A percentile compares a stretch with the other conserved stretches of the same genome.
These are phyloP conservation scores for Phocides pigmalion DNA, from an alignment of 1,140 invertebrate species.

Conservation along the genomic window DNA sequence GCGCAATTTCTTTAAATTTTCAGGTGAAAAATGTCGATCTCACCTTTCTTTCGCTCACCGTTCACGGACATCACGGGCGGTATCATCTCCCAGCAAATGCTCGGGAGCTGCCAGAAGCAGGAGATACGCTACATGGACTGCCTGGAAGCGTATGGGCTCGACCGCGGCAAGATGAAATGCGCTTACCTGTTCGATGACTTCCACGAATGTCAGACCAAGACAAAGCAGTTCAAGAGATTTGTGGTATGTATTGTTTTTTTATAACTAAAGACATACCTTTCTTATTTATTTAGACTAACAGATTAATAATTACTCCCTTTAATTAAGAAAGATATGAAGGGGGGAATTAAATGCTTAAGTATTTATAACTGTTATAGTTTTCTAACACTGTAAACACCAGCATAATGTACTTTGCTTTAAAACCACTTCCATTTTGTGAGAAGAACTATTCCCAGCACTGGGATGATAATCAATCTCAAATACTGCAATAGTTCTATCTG, in stretches of 20 bases:
- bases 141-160: conserved; percentile 89
- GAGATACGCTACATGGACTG: conserved; percentile 89
- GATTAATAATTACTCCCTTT: no score
- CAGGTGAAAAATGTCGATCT: conserved; percentile 73
- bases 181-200: conserved; percentile 86
- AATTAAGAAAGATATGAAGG: no score
- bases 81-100: conserved; percentile 86
- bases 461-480: no score
- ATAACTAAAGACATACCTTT: no score
- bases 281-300: no score
- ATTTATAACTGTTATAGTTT: no score
- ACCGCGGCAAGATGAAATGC: conserved; percentile 85
- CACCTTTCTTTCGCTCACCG: conserved; percentile 86
- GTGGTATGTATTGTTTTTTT: conserved; percentile 59
- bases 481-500: no score
- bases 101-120: conserved; percentile 85
- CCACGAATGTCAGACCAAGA: conserved; percentile 85
- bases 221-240: conserved; percentile 85
- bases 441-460: no score
- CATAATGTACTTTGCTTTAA: no score
- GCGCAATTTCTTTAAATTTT: conserved; percentile 19
- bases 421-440: no score
- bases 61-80: conserved; percentile 87
- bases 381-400: no score
- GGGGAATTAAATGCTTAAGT: no score